Base-by-base conservation (phyloP, 2,888 invertebrate genomes). In the Lithosia quadra region DNA sequence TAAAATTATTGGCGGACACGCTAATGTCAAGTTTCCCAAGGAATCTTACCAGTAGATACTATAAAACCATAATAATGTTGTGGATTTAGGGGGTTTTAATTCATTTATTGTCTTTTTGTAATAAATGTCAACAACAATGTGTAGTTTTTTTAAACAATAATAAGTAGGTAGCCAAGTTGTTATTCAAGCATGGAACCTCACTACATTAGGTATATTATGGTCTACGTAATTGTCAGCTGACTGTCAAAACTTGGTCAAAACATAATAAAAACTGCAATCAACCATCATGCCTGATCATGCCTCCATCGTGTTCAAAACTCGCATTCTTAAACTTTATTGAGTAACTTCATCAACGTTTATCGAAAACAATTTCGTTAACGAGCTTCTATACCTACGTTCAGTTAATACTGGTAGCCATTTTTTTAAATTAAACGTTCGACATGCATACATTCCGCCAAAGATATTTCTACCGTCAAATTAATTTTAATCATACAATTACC, bases 291-390 rank as follows among this genome's bases (percentile, higher is more conserved):
- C 81, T 74, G n/a, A 85, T 86, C 80, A 84, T 86, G 85, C 84
- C 81, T 74, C 68, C 68, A 79, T 72, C 80, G 43, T 36, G 36
- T 34, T 53, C 33, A 34, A 15, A 76, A 73, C 75, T 75, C 75
- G 64, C 78, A 82, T 83, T 85, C 82, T 79, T 75, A 60, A 77
- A 77, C 76, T 80, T 78, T 84, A 83, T 82, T 83, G 82, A 75
- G 77, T 84, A 85, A 83, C 81, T 82, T 78, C 68, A 81, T 77
- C 69, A 80, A 67, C 84, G 78, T 85, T 88, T 86, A 88, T 84
- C 78, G 85, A 88, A 88, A 90, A 90, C 88, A 87, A 90, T 90
- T 91, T 87, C 76, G 84, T 82, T 90, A 91, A 90, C 90, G 87
- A 90, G 86, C 83, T 83, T 86, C 87, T 85, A 87, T 89, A 86